phyloP scores from a whole-genome alignment of 2,797 vertebrate species.

The Spizella passerina region DNA sequence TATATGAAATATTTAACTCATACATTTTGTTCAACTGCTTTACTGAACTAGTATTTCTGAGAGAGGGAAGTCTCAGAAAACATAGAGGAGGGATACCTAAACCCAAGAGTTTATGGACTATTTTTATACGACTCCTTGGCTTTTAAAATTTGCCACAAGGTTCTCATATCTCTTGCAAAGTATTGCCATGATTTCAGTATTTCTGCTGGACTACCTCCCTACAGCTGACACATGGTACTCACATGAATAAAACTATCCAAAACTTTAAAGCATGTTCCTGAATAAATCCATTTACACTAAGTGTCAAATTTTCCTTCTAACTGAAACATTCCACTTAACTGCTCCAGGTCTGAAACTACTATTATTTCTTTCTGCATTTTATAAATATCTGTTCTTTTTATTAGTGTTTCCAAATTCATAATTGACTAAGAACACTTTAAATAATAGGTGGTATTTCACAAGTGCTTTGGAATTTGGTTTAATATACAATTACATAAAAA shows the following conservation, averaged over 20 bases:
- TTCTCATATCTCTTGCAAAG: not conserved
- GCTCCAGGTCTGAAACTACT: not conserved
- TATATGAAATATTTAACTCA: not conserved
- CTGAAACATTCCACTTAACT: not conserved
- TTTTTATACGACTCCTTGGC: not conserved
- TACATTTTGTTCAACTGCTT: not conserved
- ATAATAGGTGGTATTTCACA: not conserved
- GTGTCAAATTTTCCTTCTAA: not conserved
- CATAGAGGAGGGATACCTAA: not conserved
- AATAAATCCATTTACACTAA: not conserved
- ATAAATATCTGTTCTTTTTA: not conserved
- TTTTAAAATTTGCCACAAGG: not conserved
- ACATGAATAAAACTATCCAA: not conserved
- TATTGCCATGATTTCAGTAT: not conserved
- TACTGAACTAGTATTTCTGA: not conserved
- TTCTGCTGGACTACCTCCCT: not conserved
- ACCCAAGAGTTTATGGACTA: not conserved
- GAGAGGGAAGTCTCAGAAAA: not conserved
- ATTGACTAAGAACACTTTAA: not conserved
- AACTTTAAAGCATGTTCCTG: not conserved
- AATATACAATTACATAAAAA: not conserved
- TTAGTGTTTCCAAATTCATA: not conserved
- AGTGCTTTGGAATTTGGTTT: not conserved
- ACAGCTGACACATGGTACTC: not conserved
- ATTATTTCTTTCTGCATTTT: not conserved